Evolutionary conservation across 2,888 invertebrate genomes (phyloP).

Genomic region (Colletes collaris): DNA sequence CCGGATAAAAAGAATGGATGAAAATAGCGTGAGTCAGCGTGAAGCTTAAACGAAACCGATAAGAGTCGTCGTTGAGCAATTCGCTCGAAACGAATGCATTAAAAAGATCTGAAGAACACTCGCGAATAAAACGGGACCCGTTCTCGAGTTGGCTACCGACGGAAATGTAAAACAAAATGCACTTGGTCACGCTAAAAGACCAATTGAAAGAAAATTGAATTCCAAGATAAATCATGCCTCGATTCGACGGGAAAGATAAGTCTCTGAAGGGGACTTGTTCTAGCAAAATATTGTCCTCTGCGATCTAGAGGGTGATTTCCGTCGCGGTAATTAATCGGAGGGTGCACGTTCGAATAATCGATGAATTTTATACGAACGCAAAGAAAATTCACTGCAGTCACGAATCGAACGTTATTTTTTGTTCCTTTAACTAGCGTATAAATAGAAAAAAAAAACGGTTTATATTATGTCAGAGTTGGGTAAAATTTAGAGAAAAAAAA

Average conservation of each 20-base stretch:
- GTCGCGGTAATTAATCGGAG: no score
- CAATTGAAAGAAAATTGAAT: neutral
- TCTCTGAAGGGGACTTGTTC: no score
- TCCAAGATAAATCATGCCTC: neutral
- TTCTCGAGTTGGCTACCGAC: neutral
- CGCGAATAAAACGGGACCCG: neutral
- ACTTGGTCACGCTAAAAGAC: neutral
- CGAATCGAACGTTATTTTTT: no score
- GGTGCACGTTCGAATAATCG: neutral
- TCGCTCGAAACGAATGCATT: conserved; percentile 3
- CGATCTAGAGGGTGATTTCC: neutral
- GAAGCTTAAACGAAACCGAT: conserved; percentile 15
- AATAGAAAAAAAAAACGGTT: no score
- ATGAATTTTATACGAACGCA: neutral
- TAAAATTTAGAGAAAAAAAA: no score
- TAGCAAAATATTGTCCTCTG: no score
- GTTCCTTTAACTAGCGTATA: no score
- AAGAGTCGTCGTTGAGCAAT: conserved; percentile 1
- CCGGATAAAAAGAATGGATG: no score
- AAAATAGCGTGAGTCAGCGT: conserved; percentile 10
- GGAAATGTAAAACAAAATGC: neutral
- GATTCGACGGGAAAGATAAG: neutral
- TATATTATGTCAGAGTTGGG: no score
- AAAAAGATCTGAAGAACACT: neutral
- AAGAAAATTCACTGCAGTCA: no score